Base-by-base conservation (phyloP, 2,113 vertebrate genomes). In the Poicephalus gulielmi region DNA sequence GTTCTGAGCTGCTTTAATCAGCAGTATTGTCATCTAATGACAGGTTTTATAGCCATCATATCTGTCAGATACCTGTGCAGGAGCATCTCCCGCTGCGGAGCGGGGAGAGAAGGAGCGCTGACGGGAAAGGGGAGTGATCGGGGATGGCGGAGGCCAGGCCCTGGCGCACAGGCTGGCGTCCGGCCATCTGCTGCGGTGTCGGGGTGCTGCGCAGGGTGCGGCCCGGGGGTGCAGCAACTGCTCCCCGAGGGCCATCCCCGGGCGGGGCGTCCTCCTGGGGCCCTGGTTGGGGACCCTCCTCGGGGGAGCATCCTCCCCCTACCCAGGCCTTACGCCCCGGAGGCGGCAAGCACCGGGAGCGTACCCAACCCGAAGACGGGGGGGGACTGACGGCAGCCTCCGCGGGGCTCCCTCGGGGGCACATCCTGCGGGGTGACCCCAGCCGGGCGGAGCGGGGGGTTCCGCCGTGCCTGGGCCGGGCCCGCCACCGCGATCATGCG, bases 131-230 rank as follows among this genome's bases (percentile, higher is more conserved):
- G 23, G 20, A 73, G 41, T 46, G 49, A 30, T 12, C 28, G 1
- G 15, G 31, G 20, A 59, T 15, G 55, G 6, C 2, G 18, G 8
- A 16, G 44, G 6, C 4, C 18, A 39, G 59, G 62, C 89, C 18
- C 25, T 13, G 46, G 14, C 6, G 73, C 80, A 18, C 71, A 14
- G 76, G 62, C 91, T 93, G 93, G 95, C 93, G 52, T 3, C n/a
- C 30, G 27, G 90, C 87, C 93, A 86, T 47, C 41, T 35, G 76
- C 95, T 88, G 95, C 95, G 28, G 95, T 31, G 46, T 5, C 55
- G 50, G 91, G 91, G 87, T n/a, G 90, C 33, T 18, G 84, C 76
- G 76, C 87, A 43, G 67, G 75, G 70, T 15, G 83, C 10, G 50
- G 83, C 59, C 47, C 30, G 31, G 33, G 62, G n/a, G 5, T 0